Evolutionary conservation across 2,113 vertebrate genomes (phyloP).

Genomic region (Todiramphus saurophagus): DNA sequence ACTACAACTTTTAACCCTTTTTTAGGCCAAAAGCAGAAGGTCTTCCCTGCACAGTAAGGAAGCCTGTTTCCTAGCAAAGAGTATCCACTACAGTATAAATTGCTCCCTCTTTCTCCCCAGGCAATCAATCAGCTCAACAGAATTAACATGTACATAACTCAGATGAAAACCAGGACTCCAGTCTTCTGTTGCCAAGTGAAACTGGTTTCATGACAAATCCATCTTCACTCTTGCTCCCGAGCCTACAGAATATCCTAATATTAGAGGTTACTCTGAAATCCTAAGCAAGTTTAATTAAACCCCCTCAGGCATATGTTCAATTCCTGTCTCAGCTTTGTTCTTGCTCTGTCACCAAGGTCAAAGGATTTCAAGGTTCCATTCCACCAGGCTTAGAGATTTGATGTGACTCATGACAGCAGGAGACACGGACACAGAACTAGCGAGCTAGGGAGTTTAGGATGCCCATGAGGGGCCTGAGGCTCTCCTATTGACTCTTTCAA

Average conservation of each 20-base stretch:
- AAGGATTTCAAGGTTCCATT: neutral
- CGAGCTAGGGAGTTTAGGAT: neutral
- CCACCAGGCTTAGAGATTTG: neutral
- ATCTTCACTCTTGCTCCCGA: neutral
- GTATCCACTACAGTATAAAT: neutral
- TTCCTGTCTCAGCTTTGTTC: neutral
- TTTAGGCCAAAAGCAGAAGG: neutral
- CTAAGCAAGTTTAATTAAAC: neutral
- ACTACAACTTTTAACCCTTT: neutral
- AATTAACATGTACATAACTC: neutral
- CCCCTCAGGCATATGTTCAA: neutral
- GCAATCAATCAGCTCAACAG: neutral
- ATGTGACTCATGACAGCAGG: neutral
- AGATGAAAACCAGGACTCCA: neutral
- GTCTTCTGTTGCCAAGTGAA: neutral
- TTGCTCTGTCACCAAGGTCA: neutral
- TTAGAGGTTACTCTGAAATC: neutral
- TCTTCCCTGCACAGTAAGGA: neutral
- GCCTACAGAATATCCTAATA: neutral
- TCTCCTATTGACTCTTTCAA: neutral
- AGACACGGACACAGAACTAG: neutral
- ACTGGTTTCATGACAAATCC: neutral
- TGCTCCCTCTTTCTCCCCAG: neutral
- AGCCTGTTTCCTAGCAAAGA: neutral
- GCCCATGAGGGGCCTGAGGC: fast-evolving